Base-by-base conservation (phyloP, 2,113 vertebrate genomes). In the Lepus timidus region DNA sequence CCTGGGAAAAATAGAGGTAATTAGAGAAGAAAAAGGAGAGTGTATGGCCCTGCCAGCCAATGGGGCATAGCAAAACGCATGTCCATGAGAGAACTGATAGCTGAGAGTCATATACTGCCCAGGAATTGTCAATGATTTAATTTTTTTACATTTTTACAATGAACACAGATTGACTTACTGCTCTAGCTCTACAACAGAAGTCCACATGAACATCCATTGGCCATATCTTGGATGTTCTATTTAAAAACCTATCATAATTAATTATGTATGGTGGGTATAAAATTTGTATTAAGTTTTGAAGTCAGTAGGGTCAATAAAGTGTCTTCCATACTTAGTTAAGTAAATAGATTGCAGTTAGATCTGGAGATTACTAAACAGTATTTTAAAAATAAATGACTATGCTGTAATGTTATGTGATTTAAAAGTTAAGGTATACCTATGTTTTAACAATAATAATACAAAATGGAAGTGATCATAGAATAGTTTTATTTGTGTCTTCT, bases 401-500 rank as follows among this genome's bases (percentile, higher is more conserved):
- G 11, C 4, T 73, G 6, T 81, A 81, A 87, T 81, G 62, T 81
- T 76, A 74, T 29, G 61, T 82, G 19, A 96, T 31, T 93, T 85
- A 76, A 29, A 84, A 80, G 29, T 79, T 55, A 85, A 91, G 55
- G 17, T 90, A 4, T 75, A 16, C 9, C 51, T 52, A 20, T 65
- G 3, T 74, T 67, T 85, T 22, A 88, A 91, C 86, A 95, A 92
- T 90, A 85, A 86, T 85, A 80, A 70, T 65, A 71, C 11, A 96
- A 79, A 95, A 52, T 92, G 9, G 58, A 93, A 51, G 16, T 90
- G 68, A 82, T 93, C 92, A 85, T 71, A 83, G 31, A 88, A 61
- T 80, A 67, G 44, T 96, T 93, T 92, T 76, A 62, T 89, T 87
- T 95, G 89, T 81, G 79, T 86, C 70, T 88, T 95, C 14, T 91